Conservation (phyloP, 2,113 vertebrate genomes). For the Isichthys henryi region DNA sequence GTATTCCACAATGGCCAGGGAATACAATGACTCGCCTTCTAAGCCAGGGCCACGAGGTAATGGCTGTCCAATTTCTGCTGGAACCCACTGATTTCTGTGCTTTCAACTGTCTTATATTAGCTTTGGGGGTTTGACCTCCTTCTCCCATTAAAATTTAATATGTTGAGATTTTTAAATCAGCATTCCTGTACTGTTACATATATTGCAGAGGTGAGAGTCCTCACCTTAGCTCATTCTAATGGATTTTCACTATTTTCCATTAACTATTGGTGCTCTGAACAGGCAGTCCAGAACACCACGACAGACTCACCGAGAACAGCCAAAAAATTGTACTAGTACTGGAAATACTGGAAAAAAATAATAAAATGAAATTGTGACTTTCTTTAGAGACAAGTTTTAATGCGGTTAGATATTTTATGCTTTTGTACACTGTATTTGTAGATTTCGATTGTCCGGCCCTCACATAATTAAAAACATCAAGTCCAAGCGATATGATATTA, state of each 20-base stretch:
- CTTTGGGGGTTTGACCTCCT: neutral
- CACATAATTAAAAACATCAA: neutral
- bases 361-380: too few species aligned
- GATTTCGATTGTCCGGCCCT: neutral
- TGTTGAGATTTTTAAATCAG: neutral
- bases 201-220: neutral
- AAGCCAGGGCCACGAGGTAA: neutral
- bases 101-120: neutral
- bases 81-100: neutral
- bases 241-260: neutral
- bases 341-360: neutral
- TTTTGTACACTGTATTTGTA: neutral
- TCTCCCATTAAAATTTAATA: neutral
- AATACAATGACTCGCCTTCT: neutral
- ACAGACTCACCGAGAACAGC: neutral
- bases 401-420: neutral
- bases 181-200: neutral
- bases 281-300: neutral
- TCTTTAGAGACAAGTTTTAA: too few species aligned
- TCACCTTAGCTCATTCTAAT: neutral
- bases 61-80: neutral
- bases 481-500: neutral
- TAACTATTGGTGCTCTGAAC: neutral
- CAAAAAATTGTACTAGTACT: neutral
- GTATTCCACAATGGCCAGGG: neutral